Base-by-base conservation (phyloP, 2,797 vertebrate species). In the Siniperca scherzeri region DNA sequence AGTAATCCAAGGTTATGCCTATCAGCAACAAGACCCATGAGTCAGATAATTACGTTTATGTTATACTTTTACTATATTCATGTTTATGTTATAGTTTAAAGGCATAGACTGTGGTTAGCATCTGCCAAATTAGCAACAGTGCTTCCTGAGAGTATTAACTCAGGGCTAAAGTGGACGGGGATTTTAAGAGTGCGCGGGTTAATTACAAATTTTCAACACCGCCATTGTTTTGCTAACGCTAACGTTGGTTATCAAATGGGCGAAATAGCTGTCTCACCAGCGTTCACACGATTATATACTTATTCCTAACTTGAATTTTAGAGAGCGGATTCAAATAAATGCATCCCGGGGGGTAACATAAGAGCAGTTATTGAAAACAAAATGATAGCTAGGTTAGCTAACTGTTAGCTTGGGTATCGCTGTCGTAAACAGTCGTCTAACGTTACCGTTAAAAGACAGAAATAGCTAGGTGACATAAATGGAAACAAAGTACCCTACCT, bases 151-250 rank as follows among this genome's bases (percentile, higher is more conserved):
- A 90, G 74, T 1, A 44, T 0, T 0, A 0, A 30, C 59, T 1
- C 25, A n/a, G 87, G 87, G 59, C 6, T 0, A 0, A 0, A 0
- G 0, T 11, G 0, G 0, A 46, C 14, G 5, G 1, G 1, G 8
- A 0, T 0, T 1, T 2, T 1, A 0, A 7, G 0, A 55, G 12
- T 42, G 84, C 46, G 93, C 93, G 92, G 90, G 84, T 57, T 69
- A 70, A 38, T 64, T 81, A 53, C 36, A 81, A 88, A 79, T 50
- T 7, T 55, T 80, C n/a, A 78, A 84, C 69, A 89, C 73, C 77
- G 71, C 74, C 59, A 73, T 91, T 94, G 87, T 92, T 91, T 80
- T 83, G 77, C 62, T 76, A 81, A 70, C 38, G 70, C 33, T 75
- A 69, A 42, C 72, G 0, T 21, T 30, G 3, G 10, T 14, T n/a